These are phyloP conservation scores for Drosophila atripex DNA, from an alignment of 2,888 invertebrate genomes.

Conservation along the genomic window DNA sequence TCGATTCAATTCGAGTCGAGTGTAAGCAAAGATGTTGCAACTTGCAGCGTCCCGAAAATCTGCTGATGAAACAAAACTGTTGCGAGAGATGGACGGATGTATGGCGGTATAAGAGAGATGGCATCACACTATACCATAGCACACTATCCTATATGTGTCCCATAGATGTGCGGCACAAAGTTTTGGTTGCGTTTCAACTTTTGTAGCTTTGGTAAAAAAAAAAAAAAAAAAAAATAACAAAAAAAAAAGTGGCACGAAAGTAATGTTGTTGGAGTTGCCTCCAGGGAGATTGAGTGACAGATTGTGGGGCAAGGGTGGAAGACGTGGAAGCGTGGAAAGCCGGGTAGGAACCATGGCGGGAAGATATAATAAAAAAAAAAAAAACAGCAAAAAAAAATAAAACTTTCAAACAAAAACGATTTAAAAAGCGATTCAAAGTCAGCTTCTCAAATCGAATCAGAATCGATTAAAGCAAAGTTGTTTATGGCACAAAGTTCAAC, in stretches of 20 bases:
- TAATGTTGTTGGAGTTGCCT: conserved; percentile 59
- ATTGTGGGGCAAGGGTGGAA: conserved; percentile 38
- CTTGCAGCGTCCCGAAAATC: conserved; percentile 9
- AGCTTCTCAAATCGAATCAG: conserved; percentile 69
- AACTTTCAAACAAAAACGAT: conserved; percentile 74
- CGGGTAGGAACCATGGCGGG: background rate
- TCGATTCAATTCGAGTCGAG: conserved; percentile 55
- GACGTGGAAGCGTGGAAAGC: conserved; percentile 5
- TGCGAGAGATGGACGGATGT: background rate
- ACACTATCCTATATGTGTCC: conserved; percentile 15
- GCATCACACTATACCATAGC: background rate
- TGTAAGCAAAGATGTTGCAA: conserved; percentile 66
- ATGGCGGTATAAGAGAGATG: background rate
- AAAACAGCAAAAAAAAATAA: conserved; percentile 18
- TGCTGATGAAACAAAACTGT: conserved; percentile 24
- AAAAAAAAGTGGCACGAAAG: conserved; percentile 63
- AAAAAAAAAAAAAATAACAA: no score
- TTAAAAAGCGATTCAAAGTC: conserved; percentile 72
- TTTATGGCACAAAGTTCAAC: conserved; percentile 44
- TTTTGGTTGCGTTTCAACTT: conserved; percentile 70
- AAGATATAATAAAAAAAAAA: conserved; percentile 18
- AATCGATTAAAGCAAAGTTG: conserved; percentile 53
- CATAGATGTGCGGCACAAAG: conserved; percentile 43
- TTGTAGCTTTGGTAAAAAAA: conserved; percentile 60
- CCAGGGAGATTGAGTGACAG: conserved; percentile 73